These are phyloP conservation scores for Xanthia icteritia DNA, from an alignment of 2,888 invertebrate species.

Conservation along the genomic window DNA sequence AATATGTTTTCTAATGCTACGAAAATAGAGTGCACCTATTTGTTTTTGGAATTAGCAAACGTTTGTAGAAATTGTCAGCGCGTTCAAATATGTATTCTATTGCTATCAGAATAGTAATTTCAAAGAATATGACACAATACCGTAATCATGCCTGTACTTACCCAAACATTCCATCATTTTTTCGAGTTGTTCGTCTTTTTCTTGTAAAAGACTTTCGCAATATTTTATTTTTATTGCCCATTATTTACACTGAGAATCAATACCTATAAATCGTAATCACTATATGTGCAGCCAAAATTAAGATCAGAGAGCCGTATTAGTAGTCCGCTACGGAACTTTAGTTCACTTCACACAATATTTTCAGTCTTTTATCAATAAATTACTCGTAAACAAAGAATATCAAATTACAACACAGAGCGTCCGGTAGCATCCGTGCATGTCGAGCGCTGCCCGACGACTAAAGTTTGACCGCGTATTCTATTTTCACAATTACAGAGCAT, in stretches of 20 bases:
- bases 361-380: not conserved
- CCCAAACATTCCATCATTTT: not conserved
- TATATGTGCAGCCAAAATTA: no score
- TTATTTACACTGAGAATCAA: no score
- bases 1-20: not conserved
- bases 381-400: not conserved
- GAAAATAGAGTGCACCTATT: not conserved
- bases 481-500: not conserved
- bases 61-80: not conserved
- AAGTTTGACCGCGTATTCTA: not conserved
- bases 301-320: no score
- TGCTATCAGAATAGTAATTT: not conserved
- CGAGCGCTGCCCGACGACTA: not conserved
- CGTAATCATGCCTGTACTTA: not conserved
- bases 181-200: not conserved
- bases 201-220: not conserved
- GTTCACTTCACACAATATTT: no score
- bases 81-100: no score
- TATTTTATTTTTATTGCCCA: not conserved
- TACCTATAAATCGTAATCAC: no score
- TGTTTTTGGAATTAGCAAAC: not conserved
- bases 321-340: no score
- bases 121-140: not conserved
- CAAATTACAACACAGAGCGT: no score
- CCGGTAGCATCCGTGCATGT: not conserved